phyloP scores from a whole-genome alignment of 2,113 vertebrate genomes.

The Microcebus griseorufus region DNA sequence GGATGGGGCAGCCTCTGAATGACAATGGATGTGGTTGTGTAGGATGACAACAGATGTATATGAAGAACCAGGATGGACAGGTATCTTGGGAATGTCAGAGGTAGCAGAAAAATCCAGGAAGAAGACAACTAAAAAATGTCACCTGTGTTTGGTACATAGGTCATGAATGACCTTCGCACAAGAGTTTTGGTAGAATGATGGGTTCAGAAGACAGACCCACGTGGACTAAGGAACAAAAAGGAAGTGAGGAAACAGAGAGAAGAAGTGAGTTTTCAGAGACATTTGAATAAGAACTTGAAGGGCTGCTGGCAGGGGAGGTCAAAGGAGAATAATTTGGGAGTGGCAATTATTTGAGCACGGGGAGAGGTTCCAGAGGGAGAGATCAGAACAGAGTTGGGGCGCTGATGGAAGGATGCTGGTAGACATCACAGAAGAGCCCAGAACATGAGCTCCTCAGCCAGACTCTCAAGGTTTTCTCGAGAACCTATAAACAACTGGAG shows the following conservation, averaged over 20 bases:
- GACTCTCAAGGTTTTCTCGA: not conserved
- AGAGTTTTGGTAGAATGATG: not conserved
- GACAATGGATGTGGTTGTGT: not conserved
- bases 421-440: not conserved
- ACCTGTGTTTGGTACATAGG: accelerated
- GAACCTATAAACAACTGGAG: not conserved
- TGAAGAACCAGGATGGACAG: not conserved
- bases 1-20: too few relatives aligned
- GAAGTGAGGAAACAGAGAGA: not conserved
- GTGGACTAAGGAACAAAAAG: not conserved
- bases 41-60: too few relatives aligned
- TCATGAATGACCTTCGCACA: not conserved
- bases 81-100: not conserved
- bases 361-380: not conserved
- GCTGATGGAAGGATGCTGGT: too few relatives aligned
- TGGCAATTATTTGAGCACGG: not conserved
- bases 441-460: accelerated
- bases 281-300: not conserved
- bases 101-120: not conserved
- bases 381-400: not conserved
- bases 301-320: not conserved
- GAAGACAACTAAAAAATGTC: not conserved
- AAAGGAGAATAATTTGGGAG: not conserved
- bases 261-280: not conserved
- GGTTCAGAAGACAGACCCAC: not conserved